phyloP scores from a whole-genome alignment of 1,140 invertebrate genomes.

The Drosophila insularis region DNA sequence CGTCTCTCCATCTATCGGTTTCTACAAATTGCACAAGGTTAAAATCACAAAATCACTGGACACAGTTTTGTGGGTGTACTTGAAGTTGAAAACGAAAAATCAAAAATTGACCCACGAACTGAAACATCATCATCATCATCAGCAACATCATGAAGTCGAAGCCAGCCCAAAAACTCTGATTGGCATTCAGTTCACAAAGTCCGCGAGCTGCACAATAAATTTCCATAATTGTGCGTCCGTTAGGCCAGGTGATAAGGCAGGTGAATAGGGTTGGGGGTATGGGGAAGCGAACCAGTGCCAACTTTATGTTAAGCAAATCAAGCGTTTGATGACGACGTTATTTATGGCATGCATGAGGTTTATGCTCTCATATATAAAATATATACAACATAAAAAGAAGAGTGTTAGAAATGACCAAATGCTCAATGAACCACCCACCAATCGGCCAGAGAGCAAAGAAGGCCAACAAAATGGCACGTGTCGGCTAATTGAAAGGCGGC shows the following conservation, averaged over 20 bases:
- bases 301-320: conserved; percentile 68
- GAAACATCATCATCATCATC: conserved; percentile 33
- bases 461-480: conserved; percentile 5
- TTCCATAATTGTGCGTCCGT: conserved; percentile 77
- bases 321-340: conserved; percentile 45
- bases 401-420: conserved; percentile 27
- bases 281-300: not conserved
- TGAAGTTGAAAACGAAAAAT: conserved; percentile 51
- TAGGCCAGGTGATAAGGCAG: conserved; percentile 29
- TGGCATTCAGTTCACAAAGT: conserved; percentile 57
- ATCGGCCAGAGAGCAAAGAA: not conserved
- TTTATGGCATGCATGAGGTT: conserved; percentile 62
- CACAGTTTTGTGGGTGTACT: conserved; percentile 32
- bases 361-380: conserved; percentile 27
- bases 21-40: conserved; percentile 45
- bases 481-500: conserved; percentile 4
- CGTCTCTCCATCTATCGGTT: conserved; percentile 1
- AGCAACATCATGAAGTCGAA: too few relatives aligned
- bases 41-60: conserved; percentile 23
- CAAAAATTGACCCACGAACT: conserved; percentile 43
- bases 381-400: conserved; percentile 32
- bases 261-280: not conserved
- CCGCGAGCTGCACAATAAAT: conserved; percentile 69
- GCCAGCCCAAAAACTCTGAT: conserved; percentile 40
- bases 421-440: not conserved